Evolutionary conservation across 2,113 vertebrate genomes (phyloP).

Genomic region (Prolemur simus): DNA sequence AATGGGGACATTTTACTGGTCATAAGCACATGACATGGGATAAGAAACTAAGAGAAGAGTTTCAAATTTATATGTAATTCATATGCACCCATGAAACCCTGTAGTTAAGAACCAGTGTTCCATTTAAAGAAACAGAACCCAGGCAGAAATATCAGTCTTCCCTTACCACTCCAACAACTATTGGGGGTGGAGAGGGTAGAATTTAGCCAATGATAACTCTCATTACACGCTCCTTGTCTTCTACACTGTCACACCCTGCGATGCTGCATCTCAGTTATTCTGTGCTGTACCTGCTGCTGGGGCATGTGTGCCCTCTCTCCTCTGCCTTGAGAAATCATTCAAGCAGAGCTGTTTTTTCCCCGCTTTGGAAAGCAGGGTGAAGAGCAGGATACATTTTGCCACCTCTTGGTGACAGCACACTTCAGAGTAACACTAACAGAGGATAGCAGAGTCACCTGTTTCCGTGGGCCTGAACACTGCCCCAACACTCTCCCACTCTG

Average conservation of each 20-base stretch:
- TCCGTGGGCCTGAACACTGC: background rate
- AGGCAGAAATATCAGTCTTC: background rate
- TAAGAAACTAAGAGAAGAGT: background rate
- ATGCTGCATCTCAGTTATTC: background rate
- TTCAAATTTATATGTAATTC: background rate
- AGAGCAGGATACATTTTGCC: background rate
- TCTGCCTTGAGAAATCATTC: background rate
- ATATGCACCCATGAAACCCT: background rate
- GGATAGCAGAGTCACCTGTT: background rate
- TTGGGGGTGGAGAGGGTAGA: background rate
- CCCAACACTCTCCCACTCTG: background rate
- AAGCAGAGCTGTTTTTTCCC: background rate
- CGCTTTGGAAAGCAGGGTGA: background rate
- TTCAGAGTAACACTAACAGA: background rate
- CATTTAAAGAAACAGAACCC: background rate
- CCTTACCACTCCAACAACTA: background rate
- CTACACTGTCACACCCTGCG: background rate
- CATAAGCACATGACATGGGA: background rate
- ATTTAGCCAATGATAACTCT: background rate
- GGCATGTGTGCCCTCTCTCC: background rate
- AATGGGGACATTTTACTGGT: background rate
- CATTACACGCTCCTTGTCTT: background rate
- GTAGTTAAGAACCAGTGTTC: background rate
- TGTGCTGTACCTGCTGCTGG: background rate
- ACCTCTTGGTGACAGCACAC: background rate